Base-by-base conservation (phyloP, 2,888 invertebrate species). In the Epirrhoe alternata region DNA sequence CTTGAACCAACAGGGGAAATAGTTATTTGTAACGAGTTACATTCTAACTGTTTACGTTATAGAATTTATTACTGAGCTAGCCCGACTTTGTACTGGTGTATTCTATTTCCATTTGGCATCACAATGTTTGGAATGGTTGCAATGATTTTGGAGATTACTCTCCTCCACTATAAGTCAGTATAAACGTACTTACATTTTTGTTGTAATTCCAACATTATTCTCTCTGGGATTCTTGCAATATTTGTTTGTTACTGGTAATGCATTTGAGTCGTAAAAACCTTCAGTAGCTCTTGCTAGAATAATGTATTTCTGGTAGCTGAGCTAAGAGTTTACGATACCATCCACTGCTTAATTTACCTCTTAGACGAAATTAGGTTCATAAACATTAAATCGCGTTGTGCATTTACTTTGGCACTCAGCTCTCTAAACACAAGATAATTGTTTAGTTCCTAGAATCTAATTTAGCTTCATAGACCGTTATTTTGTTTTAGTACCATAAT, bases 1-100 rank as follows among this genome's bases (percentile, higher is more conserved):
- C 24, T 33, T 65, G 10, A 45, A 67, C 38, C 47, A 45, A 38
- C 58, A 47, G 38, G 59, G 42, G 64, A 61, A 55, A 53, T 61
- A 66, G 42, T 51, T 51, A 60, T 56, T 51, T 45, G 38, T 17
- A 38, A 24, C 50, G 10, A 50, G 50, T 14, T 24, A 31, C 17
- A 6, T 51, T 35, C 30, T 61, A 56, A 49, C 47, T 14, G 31
- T 24, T 24, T 24, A 24, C 24, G 24, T 57, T 12, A 42, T 42
- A 3, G 2, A 42, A 12, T 42, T 42, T 42, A 42, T 35, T 12
- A 24, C 3, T 24, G n/a, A 24, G 24, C n/a, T 24, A 24, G 24
- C n/a, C n/a, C n/a, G n/a, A n/a, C n/a, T n/a, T n/a, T n/a, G 24
- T 24, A 24, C 24, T 2, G 3, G 24, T 24, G 24, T 24, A 24